Evolutionary conservation across 2,113 vertebrate genomes (phyloP).

Genomic region (Notarius quadriscutis): DNA sequence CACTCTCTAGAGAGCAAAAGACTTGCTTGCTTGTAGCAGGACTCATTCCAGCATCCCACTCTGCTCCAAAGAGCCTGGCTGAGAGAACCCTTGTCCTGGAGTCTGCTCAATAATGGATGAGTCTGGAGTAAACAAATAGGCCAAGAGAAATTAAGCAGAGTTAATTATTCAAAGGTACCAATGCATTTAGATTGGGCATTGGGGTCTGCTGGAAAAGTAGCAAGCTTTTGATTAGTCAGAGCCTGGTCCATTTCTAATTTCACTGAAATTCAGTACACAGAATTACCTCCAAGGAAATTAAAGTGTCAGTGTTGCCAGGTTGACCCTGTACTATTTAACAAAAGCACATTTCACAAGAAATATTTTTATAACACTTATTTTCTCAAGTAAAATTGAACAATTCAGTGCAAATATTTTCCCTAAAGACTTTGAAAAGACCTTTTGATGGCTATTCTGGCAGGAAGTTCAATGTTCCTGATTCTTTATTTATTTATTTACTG

Average conservation of each 20-base stretch:
- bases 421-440: background rate
- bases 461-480: background rate
- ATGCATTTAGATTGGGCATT: constrained; percentile 35
- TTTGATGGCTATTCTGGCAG: background rate
- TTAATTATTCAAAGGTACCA: constrained; percentile 52
- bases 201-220: background rate
- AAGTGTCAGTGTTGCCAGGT: background rate
- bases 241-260: constrained; percentile 1
- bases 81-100: constrained; percentile 43
- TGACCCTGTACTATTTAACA: background rate
- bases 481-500: background rate
- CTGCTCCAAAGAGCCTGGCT: constrained; percentile 10
- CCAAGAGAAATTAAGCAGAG: constrained; percentile 51
- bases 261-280: background rate
- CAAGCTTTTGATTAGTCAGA: constrained; percentile 18
- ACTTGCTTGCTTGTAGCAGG: constrained; percentile 29
- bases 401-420: background rate
- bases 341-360: background rate
- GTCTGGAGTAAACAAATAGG: constrained; percentile 53
- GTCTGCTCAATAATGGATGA: constrained; percentile 54
- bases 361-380: background rate
- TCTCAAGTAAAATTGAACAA: background rate
- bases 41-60: constrained; percentile 35
- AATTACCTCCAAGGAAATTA: background rate
- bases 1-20: constrained; percentile 26